phyloP scores from a whole-genome alignment of 2,888 invertebrate species.

The Lithophane socia region DNA sequence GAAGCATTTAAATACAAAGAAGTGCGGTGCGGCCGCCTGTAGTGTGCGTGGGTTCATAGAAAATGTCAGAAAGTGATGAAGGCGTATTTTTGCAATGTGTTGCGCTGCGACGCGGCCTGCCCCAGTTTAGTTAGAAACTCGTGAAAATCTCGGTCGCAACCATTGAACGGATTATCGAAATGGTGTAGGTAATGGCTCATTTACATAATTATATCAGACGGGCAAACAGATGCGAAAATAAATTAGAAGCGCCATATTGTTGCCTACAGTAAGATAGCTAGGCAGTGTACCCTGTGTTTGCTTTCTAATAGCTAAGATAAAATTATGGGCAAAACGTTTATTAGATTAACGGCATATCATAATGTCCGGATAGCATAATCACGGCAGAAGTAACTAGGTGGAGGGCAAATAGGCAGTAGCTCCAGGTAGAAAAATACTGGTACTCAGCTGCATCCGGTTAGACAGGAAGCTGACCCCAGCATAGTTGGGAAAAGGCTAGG shows the following conservation, averaged over 20 bases:
- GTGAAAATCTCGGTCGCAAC: slow-evolving; percentile 4
- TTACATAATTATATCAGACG: slow-evolving; percentile 37
- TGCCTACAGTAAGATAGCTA: slow-evolving; percentile 2
- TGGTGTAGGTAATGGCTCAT: slow-evolving; percentile 30
- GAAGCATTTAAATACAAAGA: not conserved
- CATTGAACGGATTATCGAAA: slow-evolving; percentile 15
- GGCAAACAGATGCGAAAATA: not conserved
- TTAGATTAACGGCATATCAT: not conserved
- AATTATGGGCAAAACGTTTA: not conserved
- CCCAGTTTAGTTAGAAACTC: not conserved
- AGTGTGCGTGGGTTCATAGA: not conserved
- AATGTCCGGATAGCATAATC: not conserved
- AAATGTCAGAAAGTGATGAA: not conserved
- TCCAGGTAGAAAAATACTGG: not conserved
- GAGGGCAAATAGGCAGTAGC: not conserved
- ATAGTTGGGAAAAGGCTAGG: too few relatives aligned
- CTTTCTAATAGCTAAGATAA: not conserved
- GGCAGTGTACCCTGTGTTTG: not conserved
- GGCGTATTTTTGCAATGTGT: not conserved
- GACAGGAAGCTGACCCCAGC: too few relatives aligned
- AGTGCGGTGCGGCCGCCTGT: not conserved
- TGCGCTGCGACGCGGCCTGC: not conserved
- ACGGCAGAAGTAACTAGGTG: too few relatives aligned
- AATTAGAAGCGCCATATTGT: slow-evolving; percentile 14
- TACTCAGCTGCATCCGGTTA: not conserved